Evolutionary conservation across 2,888 invertebrate genomes (phyloP).

Genomic region (Tanaodytes sp.): DNA sequence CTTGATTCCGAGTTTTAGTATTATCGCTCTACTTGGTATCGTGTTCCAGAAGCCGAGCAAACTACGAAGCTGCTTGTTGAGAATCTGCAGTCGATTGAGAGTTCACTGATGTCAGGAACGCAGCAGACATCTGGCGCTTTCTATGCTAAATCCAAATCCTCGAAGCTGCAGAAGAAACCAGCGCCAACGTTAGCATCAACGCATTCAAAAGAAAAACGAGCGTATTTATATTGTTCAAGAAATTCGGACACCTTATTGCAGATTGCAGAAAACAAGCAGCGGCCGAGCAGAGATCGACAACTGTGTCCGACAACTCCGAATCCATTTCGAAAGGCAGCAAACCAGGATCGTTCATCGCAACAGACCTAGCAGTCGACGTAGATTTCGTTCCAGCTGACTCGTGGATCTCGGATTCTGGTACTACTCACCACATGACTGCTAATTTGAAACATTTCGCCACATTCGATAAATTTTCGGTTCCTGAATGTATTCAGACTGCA

Average conservation of each 20-base stretch:
- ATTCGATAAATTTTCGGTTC: constrained; percentile 40
- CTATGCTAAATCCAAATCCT: constrained; percentile 13
- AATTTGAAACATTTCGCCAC: constrained; percentile 38
- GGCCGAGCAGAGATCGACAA: constrained; percentile 11
- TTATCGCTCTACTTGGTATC: constrained; percentile 54
- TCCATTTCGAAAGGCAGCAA: constrained; percentile 8
- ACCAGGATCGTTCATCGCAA: constrained; percentile 40
- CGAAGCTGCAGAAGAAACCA: constrained; percentile 35
- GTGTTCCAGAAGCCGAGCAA: constrained; percentile 49
- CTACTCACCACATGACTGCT: constrained; percentile 42
- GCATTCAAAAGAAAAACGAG: too few species aligned
- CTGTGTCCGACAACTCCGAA: neutral
- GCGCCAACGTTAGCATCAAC: too few species aligned
- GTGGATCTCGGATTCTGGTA: constrained; percentile 50
- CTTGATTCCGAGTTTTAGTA: constrained; percentile 54
- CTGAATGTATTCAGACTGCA: constrained; percentile 39
- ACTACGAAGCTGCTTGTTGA: constrained; percentile 52
- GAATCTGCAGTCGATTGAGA: constrained; percentile 40
- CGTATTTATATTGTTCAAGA: too few species aligned
- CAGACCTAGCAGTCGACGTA: constrained; percentile 34
- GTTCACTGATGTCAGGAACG: neutral
- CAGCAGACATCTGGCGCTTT: neutral
- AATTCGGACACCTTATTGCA: constrained; percentile 43
- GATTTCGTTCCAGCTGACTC: constrained; percentile 42
- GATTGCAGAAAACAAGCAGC: constrained; percentile 36